Evolutionary conservation across 2,113 vertebrate species (phyloP).

Genomic region (Lophotis ruficrista): DNA sequence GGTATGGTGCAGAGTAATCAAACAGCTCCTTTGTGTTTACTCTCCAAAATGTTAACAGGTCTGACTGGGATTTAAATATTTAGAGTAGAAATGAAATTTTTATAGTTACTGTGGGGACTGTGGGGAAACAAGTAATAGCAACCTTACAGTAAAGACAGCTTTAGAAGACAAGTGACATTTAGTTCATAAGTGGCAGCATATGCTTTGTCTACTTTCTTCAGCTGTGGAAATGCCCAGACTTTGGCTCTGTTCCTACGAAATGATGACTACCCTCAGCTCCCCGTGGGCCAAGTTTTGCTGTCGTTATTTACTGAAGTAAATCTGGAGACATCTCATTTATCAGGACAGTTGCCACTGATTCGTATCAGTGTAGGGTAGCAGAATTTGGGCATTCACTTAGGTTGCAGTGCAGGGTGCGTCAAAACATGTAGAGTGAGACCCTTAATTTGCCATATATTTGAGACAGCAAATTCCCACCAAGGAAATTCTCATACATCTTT

Average conservation of each 20-base stretch:
- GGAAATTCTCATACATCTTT: background rate
- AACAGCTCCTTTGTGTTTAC: background rate
- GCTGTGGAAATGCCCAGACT: background rate
- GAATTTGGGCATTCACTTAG: background rate
- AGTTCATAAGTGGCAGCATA: background rate
- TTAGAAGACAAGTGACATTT: slow-evolving; percentile 53
- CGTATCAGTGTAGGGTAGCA: background rate
- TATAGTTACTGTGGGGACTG: background rate
- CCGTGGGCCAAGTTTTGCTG: background rate
- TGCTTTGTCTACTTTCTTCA: background rate
- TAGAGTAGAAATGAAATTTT: slow-evolving; percentile 51
- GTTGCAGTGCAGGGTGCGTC: background rate
- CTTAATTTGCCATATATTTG: background rate
- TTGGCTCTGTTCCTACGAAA: background rate
- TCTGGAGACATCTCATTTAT: background rate
- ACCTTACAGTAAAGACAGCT: background rate
- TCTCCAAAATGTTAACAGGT: slow-evolving; percentile 1
- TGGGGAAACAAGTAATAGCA: slow-evolving; percentile 16
- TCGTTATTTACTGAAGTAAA: background rate
- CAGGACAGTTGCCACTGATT: background rate
- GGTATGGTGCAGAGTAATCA: background rate
- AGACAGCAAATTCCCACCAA: background rate
- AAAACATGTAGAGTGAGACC: background rate
- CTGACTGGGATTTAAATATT: slow-evolving; percentile 60
- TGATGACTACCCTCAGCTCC: background rate